Conservation (phyloP, 2,888 invertebrate genomes). For the Villa cingulata region DNA sequence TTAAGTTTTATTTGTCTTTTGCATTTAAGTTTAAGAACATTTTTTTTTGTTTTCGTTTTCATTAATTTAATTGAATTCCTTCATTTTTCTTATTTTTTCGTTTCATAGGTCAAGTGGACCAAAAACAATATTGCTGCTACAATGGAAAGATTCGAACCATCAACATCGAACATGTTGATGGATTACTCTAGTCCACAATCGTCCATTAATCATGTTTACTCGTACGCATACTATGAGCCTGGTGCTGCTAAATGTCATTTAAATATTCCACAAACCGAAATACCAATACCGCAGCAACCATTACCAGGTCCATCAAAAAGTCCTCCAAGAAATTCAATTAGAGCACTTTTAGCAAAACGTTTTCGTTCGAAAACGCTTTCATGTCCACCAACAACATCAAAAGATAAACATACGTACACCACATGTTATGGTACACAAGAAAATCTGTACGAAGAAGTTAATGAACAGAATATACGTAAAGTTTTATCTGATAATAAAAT, state of each 20-base stretch:
- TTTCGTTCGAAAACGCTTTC: slow-evolving; percentile 29
- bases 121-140: slow-evolving; percentile 50
- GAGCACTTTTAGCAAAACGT: slow-evolving; percentile 31
- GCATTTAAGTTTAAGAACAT: too few species aligned
- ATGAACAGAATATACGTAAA: slow-evolving; percentile 35
- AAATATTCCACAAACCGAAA: slow-evolving; percentile 43
- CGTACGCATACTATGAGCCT: slow-evolving; percentile 71
- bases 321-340: slow-evolving; percentile 33
- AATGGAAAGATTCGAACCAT: slow-evolving; percentile 50
- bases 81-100: neutral
- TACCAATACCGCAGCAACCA: slow-evolving; percentile 13
- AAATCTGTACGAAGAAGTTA: slow-evolving; percentile 35
- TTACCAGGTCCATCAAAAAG: slow-evolving; percentile 28
- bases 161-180: slow-evolving; percentile 11
- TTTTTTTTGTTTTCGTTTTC: too few species aligned
- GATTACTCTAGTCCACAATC: slow-evolving; percentile 1
- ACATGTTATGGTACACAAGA: slow-evolving; percentile 78
- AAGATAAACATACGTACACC: slow-evolving; percentile 64
- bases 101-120: slow-evolving; percentile 42
- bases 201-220: slow-evolving; percentile 46
- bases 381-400: slow-evolving; percentile 20
- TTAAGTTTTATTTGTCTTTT: too few species aligned
- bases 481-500: slow-evolving; percentile 43
- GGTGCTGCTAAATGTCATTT: slow-evolving; percentile 48
- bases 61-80: neutral